These are phyloP conservation scores for Origma solitaria DNA, from an alignment of 2,113 vertebrate genomes.

Conservation along the genomic window DNA sequence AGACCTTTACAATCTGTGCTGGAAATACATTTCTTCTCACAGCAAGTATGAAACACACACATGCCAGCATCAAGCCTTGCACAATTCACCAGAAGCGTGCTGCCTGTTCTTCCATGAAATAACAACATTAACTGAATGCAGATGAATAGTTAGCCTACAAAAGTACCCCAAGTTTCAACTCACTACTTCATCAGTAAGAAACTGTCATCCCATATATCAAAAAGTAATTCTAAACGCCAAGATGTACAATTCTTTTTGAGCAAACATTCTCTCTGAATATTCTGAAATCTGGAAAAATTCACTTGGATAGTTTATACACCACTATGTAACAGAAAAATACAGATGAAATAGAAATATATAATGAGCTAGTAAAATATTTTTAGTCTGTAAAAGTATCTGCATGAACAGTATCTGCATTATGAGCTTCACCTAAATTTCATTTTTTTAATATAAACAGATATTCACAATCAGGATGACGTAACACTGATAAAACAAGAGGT, in stretches of 20 bases:
- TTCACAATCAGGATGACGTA: neutral
- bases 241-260: neutral
- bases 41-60: fast-evolving
- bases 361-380: neutral
- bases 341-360: neutral
- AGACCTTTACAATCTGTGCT: neutral
- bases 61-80: neutral
- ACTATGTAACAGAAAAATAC: neutral
- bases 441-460: neutral
- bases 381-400: neutral
- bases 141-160: neutral
- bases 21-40: neutral
- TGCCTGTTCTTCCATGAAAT: neutral
- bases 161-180: neutral
- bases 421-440: neutral
- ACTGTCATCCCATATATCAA: neutral
- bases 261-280: neutral
- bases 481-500: neutral
- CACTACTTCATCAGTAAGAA: neutral
- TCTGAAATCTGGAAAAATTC: neutral
- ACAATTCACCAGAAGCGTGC: neutral
- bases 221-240: neutral
- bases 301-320: neutral
- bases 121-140: neutral
- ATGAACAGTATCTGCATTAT: neutral